Base-by-base conservation (phyloP, 2,797 vertebrate genomes). In the Anabas testudineus region DNA sequence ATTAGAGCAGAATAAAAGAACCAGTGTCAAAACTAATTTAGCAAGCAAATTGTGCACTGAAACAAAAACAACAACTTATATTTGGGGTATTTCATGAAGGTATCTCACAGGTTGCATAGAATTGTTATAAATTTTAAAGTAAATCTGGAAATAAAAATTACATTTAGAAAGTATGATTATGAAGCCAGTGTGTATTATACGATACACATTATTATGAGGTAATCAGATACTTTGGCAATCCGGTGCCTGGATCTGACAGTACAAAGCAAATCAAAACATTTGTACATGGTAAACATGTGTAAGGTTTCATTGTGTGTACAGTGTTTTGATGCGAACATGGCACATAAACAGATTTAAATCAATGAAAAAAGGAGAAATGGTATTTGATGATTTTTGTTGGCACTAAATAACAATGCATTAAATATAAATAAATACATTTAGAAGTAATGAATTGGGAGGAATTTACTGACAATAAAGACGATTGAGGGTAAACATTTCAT, bases 91-190 rank as follows among this genome's bases (percentile, higher is more conserved):
- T 49, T 80, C 34, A 76, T 84, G 69, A 87, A 42, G 74, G 34
- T 58, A 53, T 84, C 73, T 42, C 71, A 76, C 73, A 87, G 77
- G 82, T 81, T 94, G 94, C 92, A 94, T 92, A 95, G 92, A 83
- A 90, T 83, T 78, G 71, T 81, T 81, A 82, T 71, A 65, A 65
- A 63, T 80, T 82, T 90, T 30, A 89, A 89, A 90, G 88, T 75
- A 71, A 87, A 84, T 89, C 34, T 69, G 73, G 81, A 83, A 83
- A 74, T 47, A 57, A 84, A 71, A 18, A 2, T n/a, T 49, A 77
- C 45, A 67, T 67, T 59, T 67, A 68, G 34, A 65, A 73, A 82
- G 79, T 39, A 18, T 65, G 58, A 56, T 26, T 69, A 63, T 78
- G 54, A 79, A 46, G 21, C 58, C 36, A 51, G 37, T n/a, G 63